Evolutionary conservation across 1,140 invertebrate genomes (phyloP).

Genomic region (Anastatus disparis): DNA sequence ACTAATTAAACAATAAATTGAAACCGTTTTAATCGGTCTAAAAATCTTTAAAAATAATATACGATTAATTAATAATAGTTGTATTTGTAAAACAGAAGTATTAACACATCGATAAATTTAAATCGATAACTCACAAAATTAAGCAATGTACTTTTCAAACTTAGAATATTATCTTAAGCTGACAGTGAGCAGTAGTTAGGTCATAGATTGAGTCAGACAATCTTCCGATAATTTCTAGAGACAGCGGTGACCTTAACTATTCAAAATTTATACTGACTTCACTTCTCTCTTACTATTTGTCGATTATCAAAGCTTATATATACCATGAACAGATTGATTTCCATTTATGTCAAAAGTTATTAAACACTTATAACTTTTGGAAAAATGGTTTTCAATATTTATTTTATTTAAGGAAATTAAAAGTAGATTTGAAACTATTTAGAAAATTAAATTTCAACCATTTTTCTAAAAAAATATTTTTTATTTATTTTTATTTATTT

Average conservation of each 20-base stretch:
- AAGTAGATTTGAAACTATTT: too few relatives aligned
- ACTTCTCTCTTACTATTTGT: not conserved
- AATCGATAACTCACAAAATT: slow-evolving; percentile 11
- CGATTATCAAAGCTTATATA: too few relatives aligned
- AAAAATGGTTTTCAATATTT: too few relatives aligned
- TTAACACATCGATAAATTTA: slow-evolving; percentile 21
- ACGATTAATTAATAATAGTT: not conserved
- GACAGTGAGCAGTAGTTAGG: slow-evolving; percentile 18
- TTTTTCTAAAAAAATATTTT: too few relatives aligned
- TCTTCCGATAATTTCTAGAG: slow-evolving; percentile 21
- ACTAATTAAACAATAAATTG: not conserved
- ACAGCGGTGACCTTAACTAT: slow-evolving; percentile 14
- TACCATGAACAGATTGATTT: too few relatives aligned
- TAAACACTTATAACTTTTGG: too few relatives aligned
- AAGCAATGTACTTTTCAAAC: slow-evolving; percentile 23
- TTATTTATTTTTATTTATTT: too few relatives aligned
- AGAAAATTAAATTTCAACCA: too few relatives aligned
- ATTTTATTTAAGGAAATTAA: too few relatives aligned
- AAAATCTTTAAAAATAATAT: not conserved
- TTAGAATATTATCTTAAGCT: slow-evolving; percentile 26
- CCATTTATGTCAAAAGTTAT: too few relatives aligned
- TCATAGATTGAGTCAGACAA: slow-evolving; percentile 16
- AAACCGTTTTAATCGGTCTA: not conserved
- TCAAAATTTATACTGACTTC: slow-evolving; percentile 4
- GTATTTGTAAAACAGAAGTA: not conserved